Evolutionary conservation across 2,113 vertebrate genomes (phyloP), one percentile per base, ranked within the genome.

Genomic region (Saccopteryx bilineata): DNA sequence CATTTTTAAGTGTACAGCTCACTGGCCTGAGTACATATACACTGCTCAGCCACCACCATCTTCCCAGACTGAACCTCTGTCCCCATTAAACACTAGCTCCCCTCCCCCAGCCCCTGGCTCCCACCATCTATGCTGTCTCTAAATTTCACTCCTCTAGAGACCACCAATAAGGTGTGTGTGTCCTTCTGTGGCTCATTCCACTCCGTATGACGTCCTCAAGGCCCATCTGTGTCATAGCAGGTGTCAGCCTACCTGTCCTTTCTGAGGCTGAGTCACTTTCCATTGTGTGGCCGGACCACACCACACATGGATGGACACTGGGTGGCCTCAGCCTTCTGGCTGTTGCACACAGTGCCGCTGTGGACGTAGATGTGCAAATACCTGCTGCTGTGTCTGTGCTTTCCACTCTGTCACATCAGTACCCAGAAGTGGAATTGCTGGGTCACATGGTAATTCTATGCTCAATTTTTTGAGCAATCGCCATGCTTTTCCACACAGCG

Each of bases 181-280:
- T 8, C 31, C 7, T 12, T 23, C n/a, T 5, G 18, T 10, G 23
- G 12, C 5, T 8, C 2, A 1, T 0, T n/a, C 1, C 7, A 5
- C n/a, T 10, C 21, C 5, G 56, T 56, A 0, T 0, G 1, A 1
- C 0, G 15, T 8, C 31, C 46, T 15, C 46, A 11, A 19, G 68
- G 12, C 7, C 18, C 58, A 11, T 0, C 31, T 5, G 0, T 0
- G 24, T 2, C 0, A 8, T 0, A 14, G 0, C 68, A 0, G 9
- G 7, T 23, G 61, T 21, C 79, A 0, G 15, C 5, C 5, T 0
- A 0, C 0, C 1, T 4, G 10, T 9, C 39, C 48, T 21, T 3
- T 7, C 8, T 11, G 10, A 60, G 86, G 71, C 86, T 3, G 13
- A 26, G 19, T 2, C 1, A 12, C 0, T 4, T 31, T 7, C 26